Conservation (phyloP, 1,140 invertebrate genomes). For the Neodiprion fabricii region DNA sequence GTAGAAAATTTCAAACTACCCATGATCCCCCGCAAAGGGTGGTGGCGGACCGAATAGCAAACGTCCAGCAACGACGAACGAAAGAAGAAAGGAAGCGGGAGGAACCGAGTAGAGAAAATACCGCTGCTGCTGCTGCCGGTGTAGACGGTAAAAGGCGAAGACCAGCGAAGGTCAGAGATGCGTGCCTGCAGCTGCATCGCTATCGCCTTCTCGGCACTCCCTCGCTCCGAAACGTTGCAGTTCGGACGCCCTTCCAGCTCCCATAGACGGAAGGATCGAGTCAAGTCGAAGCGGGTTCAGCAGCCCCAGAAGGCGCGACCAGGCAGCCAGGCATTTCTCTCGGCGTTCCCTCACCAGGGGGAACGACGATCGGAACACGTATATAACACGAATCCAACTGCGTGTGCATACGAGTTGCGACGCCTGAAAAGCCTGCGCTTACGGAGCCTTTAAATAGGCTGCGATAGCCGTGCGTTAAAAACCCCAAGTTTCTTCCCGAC, state of each 20-base stretch:
- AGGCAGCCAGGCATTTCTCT: slow-evolving; percentile 9
- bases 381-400: background rate
- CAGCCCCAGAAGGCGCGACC: slow-evolving; percentile 1
- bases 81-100: too few species aligned
- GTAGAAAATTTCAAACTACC: too few species aligned
- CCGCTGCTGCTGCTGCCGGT: too few species aligned
- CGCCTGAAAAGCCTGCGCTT: too few species aligned
- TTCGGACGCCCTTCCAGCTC: slow-evolving; percentile 8
- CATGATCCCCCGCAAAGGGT: too few species aligned
- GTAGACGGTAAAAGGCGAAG: background rate
- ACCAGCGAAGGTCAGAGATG: slow-evolving; percentile 14
- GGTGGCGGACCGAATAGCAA: too few species aligned
- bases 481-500: too few species aligned
- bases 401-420: background rate
- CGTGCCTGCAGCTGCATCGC: slow-evolving; percentile 11
- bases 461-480: too few species aligned
- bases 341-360: background rate
- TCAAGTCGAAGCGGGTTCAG: slow-evolving; percentile 7
- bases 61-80: too few species aligned
- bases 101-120: too few species aligned
- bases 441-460: too few species aligned
- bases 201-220: background rate
- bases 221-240: slow-evolving; percentile 5
- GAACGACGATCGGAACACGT: background rate
- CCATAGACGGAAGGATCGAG: background rate